Base-by-base conservation (phyloP, 2,888 invertebrate genomes). In the Eudemis profundana region DNA sequence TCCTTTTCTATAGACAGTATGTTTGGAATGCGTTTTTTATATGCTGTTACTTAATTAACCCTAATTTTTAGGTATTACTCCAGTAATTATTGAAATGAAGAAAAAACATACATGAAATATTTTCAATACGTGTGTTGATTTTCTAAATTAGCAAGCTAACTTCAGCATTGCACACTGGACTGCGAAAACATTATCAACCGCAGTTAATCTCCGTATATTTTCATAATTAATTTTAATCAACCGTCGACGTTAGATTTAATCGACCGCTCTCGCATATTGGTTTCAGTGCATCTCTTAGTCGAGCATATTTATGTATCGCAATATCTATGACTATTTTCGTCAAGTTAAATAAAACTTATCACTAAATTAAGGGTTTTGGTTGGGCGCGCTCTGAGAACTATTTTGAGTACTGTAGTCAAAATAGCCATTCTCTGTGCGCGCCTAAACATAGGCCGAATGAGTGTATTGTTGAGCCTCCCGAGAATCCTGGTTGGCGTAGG, bases 401-500 rank as follows among this genome's bases (percentile, higher is more conserved):
- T n/a, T n/a, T n/a, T n/a, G n/a, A n/a, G n/a, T 33, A 33, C 8
- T 0, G 8, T 23, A 42, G 27, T 15, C 23, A 21, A 36, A 40
- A 23, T 36, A 23, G 38, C 15, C 14, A 23, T 14, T 21, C 4
- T 23, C 14, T 38, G 33, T n/a, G 23, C 14, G 27, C 27, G n/a
- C 27, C 7, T 14, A 42, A n/a, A 27, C 54, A 42, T 27, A 42
- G 23, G 7, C 15, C 2, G 42, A 56, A 15, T 29, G 10, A 19
- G 33, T 40, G 15, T 27, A 49, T 21, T 27, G 29, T 57, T 42
- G 40, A 50, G 38, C 62, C 66, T 74, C 72, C 74, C 74, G 72
- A 72, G 73, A 72, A 72, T 72, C 67, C 65, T 71, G 74, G 73
- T 73, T 75, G 72, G 61, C 71, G 78, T 76, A 59, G 46, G 50